Evolutionary conservation across 2,888 invertebrate genomes (phyloP), one percentile per base, ranked within the genome.

Genomic region (Drosophila gaucha): DNA sequence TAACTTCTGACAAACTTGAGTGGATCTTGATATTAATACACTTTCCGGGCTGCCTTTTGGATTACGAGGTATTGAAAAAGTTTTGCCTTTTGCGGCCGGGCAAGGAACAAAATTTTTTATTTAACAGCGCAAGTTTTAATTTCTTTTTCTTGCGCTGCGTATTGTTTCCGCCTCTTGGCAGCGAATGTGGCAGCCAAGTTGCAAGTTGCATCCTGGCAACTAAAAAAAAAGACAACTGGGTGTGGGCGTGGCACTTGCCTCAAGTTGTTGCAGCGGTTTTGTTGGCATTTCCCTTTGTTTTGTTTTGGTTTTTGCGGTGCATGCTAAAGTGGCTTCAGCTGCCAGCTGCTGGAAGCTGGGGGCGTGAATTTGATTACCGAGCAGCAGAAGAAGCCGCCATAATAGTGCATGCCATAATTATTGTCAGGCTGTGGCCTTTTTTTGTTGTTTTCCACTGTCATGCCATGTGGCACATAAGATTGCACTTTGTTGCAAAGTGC

Each of bases 111-210:
- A 1, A 46, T 67, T 74, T 75, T 80, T 80, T 83, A 80, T 78
- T 83, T 78, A 80, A 77, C 76, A 65, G 64, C 64, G 30, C 72
- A 83, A 82, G 84, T 84, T 82, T 82, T 82, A 80, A 82, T 82
- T 80, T 80, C 66, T 77, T 77, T 79, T 76, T 80, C 76, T 78
- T 76, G 62, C 39, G 54, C 51, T 43, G 56, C 38, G 69, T 70
- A 78, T 80, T 82, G 80, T 80, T 80, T 80, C 80, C 75, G 75
- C 64, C 72, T 72, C 58, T 72, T 72, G 55, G 55, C 41, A 51
- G 54, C 49, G 65, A 60, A 50, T 70, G 49, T 52, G 60, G 70
- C 57, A 51, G 47, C 47, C 22, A 41, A 35, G 51, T 62, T 47
- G 65, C 47, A 64, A 41, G 28, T 47, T 59, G 50, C 59, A 57